Evolutionary conservation across 2,113 vertebrate species (phyloP), one percentile per base, ranked within the genome.

Genomic region (Gopherus flavomarginatus): DNA sequence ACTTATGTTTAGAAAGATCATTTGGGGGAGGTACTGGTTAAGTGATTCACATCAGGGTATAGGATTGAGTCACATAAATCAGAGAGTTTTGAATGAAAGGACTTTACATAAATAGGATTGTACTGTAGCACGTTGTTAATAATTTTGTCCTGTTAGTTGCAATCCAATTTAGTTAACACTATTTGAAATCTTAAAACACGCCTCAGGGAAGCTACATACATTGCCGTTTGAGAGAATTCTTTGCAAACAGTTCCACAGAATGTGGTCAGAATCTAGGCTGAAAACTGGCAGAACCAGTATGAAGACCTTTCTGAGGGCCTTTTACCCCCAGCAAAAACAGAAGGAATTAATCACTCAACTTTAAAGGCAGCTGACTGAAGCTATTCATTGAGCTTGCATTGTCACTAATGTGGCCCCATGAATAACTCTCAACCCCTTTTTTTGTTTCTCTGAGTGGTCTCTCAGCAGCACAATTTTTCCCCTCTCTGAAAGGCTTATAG

Each of bases 401-500:
- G 98, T 99, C 98, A 98, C 97, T 97, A 98, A 97, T 96, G 96
- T 96, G 98, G 97, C 96, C 97, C 97, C 96, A 97, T 98, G 98
- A 99, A 98, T 99, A 98, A 98, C 98, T 98, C 98, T 99, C 97
- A 97, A 98, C 95, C 97, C 96, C 98, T 98, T 78, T 97, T 93
- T 99, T 99, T 99, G 98, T 98, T 97, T 95, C 97, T 97, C 97
- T 98, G 98, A 99, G 99, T 99, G 98, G 98, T 98, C 98, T 98
- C 99, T 99, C 96, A 98, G 98, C 96, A 97, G 95, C 94, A 93
- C 95, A 97, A 79, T 98, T 95, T 96, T 98, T 96, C 98, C 88
- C 5, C 83, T 96, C 97, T 96, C 96, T 98, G 98, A 98, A 98
- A 98, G 95, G 98, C 98, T 98, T 98, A 87, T 52, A 97, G 97